phyloP scores from a whole-genome alignment of 2,797 vertebrate genomes.

The Gobionotothen gibberifrons region DNA sequence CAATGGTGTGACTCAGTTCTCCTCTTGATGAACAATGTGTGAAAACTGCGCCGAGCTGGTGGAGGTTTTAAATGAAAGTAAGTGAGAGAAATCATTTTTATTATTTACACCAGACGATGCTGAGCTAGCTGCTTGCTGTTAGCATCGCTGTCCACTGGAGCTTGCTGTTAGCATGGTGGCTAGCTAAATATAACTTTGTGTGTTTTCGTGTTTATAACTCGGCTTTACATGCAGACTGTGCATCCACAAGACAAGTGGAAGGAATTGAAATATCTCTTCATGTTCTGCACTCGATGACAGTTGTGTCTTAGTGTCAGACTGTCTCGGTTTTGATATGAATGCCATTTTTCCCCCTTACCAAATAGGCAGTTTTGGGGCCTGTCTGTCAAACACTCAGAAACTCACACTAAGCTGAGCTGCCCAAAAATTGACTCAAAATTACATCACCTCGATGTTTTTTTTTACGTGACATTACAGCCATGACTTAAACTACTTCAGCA shows the following conservation, averaged over 20 bases:
- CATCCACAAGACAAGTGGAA: neutral
- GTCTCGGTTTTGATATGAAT: constrained; percentile 26
- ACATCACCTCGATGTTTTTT: neutral
- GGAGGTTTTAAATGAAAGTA: constrained; percentile 99
- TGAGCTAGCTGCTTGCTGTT: constrained; percentile 43
- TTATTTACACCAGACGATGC: constrained; percentile 7
- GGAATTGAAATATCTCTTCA: rapidly evolving
- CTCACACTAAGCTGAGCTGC: constrained; percentile 13
- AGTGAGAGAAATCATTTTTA: constrained; percentile 74
- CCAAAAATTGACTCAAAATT: neutral
- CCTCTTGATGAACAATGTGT: constrained; percentile 96
- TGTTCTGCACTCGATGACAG: constrained; percentile 7
- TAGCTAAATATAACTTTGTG: constrained; percentile 68
- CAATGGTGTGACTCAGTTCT: constrained; percentile 87
- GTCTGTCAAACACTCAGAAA: constrained; percentile 63
- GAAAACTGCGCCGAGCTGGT: constrained; percentile 99
- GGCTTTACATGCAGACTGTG: neutral
- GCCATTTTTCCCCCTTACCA: constrained; percentile 24
- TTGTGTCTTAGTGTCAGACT: neutral
- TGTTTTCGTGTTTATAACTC: constrained; percentile 6
- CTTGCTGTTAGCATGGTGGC: constrained; percentile 57
- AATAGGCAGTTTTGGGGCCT: constrained; percentile 57
- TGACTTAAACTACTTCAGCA: neutral
- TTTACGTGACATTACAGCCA: constrained; percentile 19
- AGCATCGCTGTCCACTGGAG: constrained; percentile 49